phyloP scores from a whole-genome alignment of 2,888 invertebrate species.

The Mamestra brassicae region DNA sequence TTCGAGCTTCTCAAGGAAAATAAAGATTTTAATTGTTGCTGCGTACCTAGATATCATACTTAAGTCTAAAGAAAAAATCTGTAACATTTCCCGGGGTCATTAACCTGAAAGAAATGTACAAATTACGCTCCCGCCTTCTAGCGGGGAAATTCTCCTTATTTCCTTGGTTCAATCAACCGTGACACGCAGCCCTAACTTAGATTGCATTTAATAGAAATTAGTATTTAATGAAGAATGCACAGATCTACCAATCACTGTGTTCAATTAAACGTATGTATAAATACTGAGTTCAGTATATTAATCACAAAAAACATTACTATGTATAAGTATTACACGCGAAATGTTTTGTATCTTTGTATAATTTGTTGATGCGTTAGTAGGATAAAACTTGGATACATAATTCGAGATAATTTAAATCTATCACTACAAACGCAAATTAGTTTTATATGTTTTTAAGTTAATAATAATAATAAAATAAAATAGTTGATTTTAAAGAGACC shows the following conservation, averaged over 20 bases:
- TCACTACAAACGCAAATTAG: not conserved
- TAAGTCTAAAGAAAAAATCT: not conserved
- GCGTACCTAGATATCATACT: not conserved
- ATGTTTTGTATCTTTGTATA: slow-evolving; percentile 57
- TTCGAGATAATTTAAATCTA: not conserved
- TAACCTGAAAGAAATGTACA: slow-evolving; percentile 13
- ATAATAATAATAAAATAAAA: no score
- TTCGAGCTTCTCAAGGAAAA: slow-evolving; percentile 24
- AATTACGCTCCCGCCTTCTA: slow-evolving; percentile 31
- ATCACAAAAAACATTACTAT: slow-evolving; percentile 64
- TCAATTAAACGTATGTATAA: slow-evolving; percentile 74
- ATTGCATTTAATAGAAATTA: slow-evolving; percentile 81
- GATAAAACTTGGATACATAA: not conserved
- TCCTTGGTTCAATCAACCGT: slow-evolving; percentile 46
- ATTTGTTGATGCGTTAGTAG: slow-evolving; percentile 43
- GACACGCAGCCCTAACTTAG: slow-evolving; percentile 66
- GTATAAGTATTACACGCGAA: slow-evolving; percentile 52
- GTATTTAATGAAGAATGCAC: slow-evolving; percentile 72
- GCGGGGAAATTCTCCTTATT: slow-evolving; percentile 13
- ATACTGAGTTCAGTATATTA: slow-evolving; percentile 60
- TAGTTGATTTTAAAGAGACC: not conserved
- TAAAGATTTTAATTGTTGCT: not conserved
- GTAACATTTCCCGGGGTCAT: slow-evolving; percentile 14
- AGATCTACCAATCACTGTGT: slow-evolving; percentile 84
- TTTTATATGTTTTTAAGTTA: no score